phyloP scores from a whole-genome alignment of 2,888 invertebrate species.

The Synergus itoensis region DNA sequence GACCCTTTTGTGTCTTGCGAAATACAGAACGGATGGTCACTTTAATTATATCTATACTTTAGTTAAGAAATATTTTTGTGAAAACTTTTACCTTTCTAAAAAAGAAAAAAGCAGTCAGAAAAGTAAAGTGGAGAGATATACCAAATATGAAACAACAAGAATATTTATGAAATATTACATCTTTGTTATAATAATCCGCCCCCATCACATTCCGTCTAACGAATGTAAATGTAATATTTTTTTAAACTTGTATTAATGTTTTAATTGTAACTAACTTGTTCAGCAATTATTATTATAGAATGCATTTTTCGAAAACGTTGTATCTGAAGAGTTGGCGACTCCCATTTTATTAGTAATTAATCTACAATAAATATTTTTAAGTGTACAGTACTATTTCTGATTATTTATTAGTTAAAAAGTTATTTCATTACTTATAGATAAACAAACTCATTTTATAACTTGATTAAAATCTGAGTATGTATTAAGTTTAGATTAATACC shows the following conservation, averaged over 20 bases:
- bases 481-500: too few relatives aligned
- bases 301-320: slow-evolving; percentile 19
- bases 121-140: neutral
- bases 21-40: too few relatives aligned
- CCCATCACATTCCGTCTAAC: neutral
- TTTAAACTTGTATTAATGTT: neutral
- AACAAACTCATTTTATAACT: too few relatives aligned
- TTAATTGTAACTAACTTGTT: neutral
- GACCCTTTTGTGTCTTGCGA: too few relatives aligned
- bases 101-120: neutral
- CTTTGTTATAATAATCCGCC: neutral
- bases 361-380: slow-evolving; percentile 22
- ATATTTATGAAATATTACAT: neutral
- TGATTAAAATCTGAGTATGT: too few relatives aligned
- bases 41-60: neutral
- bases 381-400: neutral
- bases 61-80: slow-evolving; percentile 1
- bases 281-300: neutral
- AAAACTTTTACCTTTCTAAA: neutral
- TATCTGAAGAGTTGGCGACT: neutral
- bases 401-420: neutral
- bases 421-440: too few relatives aligned
- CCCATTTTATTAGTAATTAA: slow-evolving; percentile 21
- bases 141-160: neutral
- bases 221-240: neutral